Evolutionary conservation across 2,888 invertebrate species (phyloP), one percentile per base, ranked within the genome.

Genomic region (Tuta absoluta): DNA sequence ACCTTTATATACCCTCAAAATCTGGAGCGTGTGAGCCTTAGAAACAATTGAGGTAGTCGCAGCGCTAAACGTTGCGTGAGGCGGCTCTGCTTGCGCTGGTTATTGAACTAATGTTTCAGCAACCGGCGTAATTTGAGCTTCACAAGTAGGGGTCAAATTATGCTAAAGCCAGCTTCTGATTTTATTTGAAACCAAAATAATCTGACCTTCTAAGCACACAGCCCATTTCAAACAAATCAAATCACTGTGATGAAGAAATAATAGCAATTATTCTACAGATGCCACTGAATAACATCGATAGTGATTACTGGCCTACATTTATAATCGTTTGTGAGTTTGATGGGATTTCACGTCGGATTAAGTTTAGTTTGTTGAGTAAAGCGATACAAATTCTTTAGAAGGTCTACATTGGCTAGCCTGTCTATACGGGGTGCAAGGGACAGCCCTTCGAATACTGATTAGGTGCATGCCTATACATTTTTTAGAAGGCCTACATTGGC

Each of bases 261-360:
- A 60, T 60, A 60, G 60, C 60, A 10, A 12, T 45, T 21, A 51
- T 49, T 49, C 8, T 23, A 51, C 8, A 21, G 51, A 51, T 51
- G 51, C 51, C 51, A 51, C 51, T 51, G 51, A 23, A 51, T 11
- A 51, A 51, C 23, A 51, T 51, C 23, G 3, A 19, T 19, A 21
- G 7, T 51, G 21, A 21, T 19, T 21, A 12, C 21, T 51, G 23
- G 11, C 51, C 23, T 51, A 21, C 23, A 23, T 51, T 51, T 23
- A 8, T 51, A 21, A 23, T 12, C 21, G 2, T 51, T 51, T 23
- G 51, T 5, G 3, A 12, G 11, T 19, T 19, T 21, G 21, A 49
- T 14, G 1, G n/a, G 10, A 49, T 49, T 49, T 19, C 21, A 51
- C 23, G 51, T 11, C 12, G 12, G 12, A 51, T 51, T 17, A 23